Base-by-base conservation (phyloP, 2,113 vertebrate genomes). In the Hemiprocne comata region DNA sequence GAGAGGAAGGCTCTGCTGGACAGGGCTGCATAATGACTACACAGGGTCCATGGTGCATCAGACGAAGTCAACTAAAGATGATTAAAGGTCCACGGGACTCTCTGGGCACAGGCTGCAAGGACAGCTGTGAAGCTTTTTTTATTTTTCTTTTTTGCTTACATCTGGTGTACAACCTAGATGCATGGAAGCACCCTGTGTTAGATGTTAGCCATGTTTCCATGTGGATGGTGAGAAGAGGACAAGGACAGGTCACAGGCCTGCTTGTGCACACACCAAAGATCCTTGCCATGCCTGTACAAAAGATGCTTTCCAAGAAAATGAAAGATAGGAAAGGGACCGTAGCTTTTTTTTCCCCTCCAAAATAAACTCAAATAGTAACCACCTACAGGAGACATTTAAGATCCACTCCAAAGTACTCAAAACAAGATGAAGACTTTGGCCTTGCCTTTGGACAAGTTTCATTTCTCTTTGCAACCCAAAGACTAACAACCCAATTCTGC, bases 121-220 rank as follows among this genome's bases (percentile, higher is more conserved):
- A 7, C 36, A 62, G 38, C 21, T 69, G 7, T 10, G 40, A 78
- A 38, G 5, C 0, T n/a, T 31, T 34, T 70, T 60, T 29, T 9
- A 0, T 0, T 26, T 28, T 69, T 11, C 10, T n/a, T 11, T 36
- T 38, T 44, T 70, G 13, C 42, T 17, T 57, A 9, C 20, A 11
- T 4, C 31, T 71, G 31, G 3, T 34, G 67, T 75, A 6, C 17
- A 38, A 4, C 33, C 36, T 15, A 54, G 53, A n/a, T 38, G 42
- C 17, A 44, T 1, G 9, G 34, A 33, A 40, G 16, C 2, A 1
- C 7, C 48, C 48, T 18, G 0, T 11, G 50, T 3, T 34, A 34
- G 44, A 7, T 53, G 64, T 16, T 20, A n/a, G 9, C 38, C 17
- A 1, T 12, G 57, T 4, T 87, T n/a, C 65, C 65, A 70, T 31